Conservation (phyloP, 2,797 vertebrate species). For the Zenarchopterus dispar region DNA sequence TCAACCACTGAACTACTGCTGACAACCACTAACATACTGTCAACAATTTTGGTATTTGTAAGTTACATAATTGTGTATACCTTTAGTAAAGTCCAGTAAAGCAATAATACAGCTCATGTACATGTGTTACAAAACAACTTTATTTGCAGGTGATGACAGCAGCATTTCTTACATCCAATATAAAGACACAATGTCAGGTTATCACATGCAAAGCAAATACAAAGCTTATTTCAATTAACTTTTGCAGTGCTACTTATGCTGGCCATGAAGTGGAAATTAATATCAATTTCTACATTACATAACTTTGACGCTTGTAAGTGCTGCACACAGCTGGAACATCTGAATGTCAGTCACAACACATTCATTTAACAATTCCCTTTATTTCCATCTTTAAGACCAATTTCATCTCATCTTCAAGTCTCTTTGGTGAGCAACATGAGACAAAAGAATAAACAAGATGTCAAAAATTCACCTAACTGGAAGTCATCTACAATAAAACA, state of each 20-base stretch:
- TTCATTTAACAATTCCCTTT: constrained; percentile 39
- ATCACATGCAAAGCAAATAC: constrained; percentile 79
- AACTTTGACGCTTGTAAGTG: constrained; percentile 37
- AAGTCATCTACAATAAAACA: constrained; percentile 35
- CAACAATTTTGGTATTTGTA: no score
- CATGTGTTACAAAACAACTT: constrained; percentile 72
- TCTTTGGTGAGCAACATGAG: constrained; percentile 52
- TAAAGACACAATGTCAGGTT: constrained; percentile 67
- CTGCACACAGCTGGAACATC: constrained; percentile 43
- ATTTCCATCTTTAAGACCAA: constrained; percentile 13
- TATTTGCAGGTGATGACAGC: constrained; percentile 79
- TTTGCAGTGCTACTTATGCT: constrained; percentile 52
- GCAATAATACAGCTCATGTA: constrained; percentile 12
- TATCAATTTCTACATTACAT: constrained; percentile 62
- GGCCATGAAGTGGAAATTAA: constrained; percentile 70
- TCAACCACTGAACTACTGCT: not conserved
- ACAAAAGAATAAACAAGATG: constrained; percentile 29
- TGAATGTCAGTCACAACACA: constrained; percentile 62
- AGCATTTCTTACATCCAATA: constrained; percentile 75
- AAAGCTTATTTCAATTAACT: constrained; percentile 61
- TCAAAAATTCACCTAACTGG: constrained; percentile 36
- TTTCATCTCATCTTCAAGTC: constrained; percentile 24
- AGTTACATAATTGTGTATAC: not conserved
- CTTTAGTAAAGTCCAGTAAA: not conserved
- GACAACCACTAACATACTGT: not conserved